Evolutionary conservation across 2,888 invertebrate genomes (phyloP), one percentile per base, ranked within the genome.

Genomic region (Mactromeris polynyma): DNA sequence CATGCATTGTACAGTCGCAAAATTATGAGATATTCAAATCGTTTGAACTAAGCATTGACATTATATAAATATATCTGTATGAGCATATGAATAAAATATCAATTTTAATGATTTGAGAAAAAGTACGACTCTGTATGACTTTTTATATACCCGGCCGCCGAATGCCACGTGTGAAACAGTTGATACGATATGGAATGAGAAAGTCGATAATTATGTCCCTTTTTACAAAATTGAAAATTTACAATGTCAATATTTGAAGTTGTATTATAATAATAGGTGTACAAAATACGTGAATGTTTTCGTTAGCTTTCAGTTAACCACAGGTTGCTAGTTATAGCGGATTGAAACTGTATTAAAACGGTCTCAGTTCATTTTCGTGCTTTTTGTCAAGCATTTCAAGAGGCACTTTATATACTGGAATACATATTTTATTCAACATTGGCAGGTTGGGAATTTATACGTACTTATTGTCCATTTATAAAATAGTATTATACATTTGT

Each of bases 221-320:
- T 78, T 84, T 84, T 54, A 78, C 36, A 40, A 38, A 54, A 42
- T 46, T 83, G 69, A 54, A 77, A 42, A 81, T 46, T 81, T 69
- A 33, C 79, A 54, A n/a, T 86, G 86, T 89, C 89, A 89, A 89
- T 89, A 89, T 89, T 89, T 86, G 84, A 77, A 81, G 40, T 80
- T 51, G 73, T 38, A 2, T 58, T 58, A 58, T 58, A 58, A 58
- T 26, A n/a, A 58, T 58, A 46, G 46, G 46, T 46, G 46, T 46
- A 46, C 46, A 46, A 46, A 46, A 46, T 46, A 46, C 17, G 46
- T 46, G 46, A 46, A 46, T 46, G 46, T 46, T 46, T 46, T 46
- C 17, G 46, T 46, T 46, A 46, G 46, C 46, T 46, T 2, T 11
- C 17, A 46, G 11, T 46, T 17, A 46, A 46, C 46, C 26, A 26